Evolutionary conservation across 2,888 invertebrate species (phyloP).

Genomic region (Cyclophora albipunctata): DNA sequence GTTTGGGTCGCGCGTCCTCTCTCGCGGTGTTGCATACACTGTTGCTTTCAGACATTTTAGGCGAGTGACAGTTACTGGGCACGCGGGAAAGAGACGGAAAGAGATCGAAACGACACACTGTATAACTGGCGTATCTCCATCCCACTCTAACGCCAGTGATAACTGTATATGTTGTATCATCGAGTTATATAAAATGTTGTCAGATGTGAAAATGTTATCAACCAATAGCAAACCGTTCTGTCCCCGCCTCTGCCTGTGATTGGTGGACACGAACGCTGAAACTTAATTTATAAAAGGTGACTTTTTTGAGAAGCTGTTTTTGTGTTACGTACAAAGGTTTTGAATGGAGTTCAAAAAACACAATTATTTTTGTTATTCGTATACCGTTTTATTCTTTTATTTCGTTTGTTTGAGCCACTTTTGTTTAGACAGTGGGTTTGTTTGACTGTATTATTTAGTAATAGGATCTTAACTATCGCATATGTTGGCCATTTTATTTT

Average conservation of each 20-base stretch:
- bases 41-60: slow-evolving; percentile 59
- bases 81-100: slow-evolving; percentile 41
- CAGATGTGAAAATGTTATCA: slow-evolving; percentile 46
- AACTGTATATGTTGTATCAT: slow-evolving; percentile 76
- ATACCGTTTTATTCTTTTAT: slow-evolving; percentile 56
- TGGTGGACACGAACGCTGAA: slow-evolving; percentile 60
- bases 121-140: slow-evolving; percentile 47
- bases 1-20: too few relatives aligned
- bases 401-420: slow-evolving; percentile 41
- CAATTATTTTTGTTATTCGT: slow-evolving; percentile 72
- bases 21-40: slow-evolving; percentile 44
- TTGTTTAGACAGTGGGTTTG: slow-evolving; percentile 43
- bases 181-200: slow-evolving; percentile 73
- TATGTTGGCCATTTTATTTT: slow-evolving; percentile 20
- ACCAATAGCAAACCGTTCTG: slow-evolving; percentile 42
- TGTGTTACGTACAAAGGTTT: slow-evolving; percentile 61
- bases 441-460: slow-evolving; percentile 31
- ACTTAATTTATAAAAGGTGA: slow-evolving; percentile 73
- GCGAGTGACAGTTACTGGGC: slow-evolving; percentile 51
- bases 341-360: slow-evolving; percentile 68
- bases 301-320: slow-evolving; percentile 69
- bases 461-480: slow-evolving; percentile 38
- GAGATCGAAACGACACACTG: slow-evolving; percentile 65
- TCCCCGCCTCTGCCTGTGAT: slow-evolving; percentile 49
- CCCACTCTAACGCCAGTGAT: slow-evolving; percentile 58